Base-by-base conservation (phyloP, 2,888 invertebrate genomes). In the Loripinus fragilis region DNA sequence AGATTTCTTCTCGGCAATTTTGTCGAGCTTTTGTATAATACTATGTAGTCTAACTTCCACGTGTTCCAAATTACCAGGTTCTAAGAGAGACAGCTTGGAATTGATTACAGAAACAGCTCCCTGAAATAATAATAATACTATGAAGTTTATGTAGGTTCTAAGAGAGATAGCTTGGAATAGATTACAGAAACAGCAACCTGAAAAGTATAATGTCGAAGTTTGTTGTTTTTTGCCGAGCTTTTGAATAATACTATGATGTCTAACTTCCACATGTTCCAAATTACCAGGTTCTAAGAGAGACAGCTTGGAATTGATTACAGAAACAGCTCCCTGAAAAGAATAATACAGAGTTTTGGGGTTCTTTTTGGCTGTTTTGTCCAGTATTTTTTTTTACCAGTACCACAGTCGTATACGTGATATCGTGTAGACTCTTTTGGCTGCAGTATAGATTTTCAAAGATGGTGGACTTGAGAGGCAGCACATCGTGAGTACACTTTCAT, bases 121-220 rank as follows among this genome's bases (percentile, higher is more conserved):
- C 87, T 96, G 92, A n/a, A n/a, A n/a, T n/a, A n/a, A n/a, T n/a
- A n/a, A n/a, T n/a, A n/a, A n/a, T n/a, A n/a, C n/a, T n/a, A n/a
- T n/a, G n/a, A n/a, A n/a, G n/a, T n/a, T n/a, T n/a, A n/a, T n/a
- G 95, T 95, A 0, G 96, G 96, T 89, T 98, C 97, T 81, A 98
- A 94, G 20, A 98, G 94, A 17, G 96, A 95, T 50, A 97, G 95
- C 91, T 97, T 97, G 0, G 97, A 96, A 84, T 96, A 96, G 30
- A 98, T 94, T 70, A 96, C 95, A 74, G 96, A 95, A 0, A 97
- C 96, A 30, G 97, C 96, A 83, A 96, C 97, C 87, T 96, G 92
- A n/a, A n/a, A n/a, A n/a, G n/a, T n/a, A n/a, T n/a, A n/a, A n/a
- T n/a, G n/a, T n/a, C n/a, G n/a, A n/a, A n/a, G n/a, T n/a, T n/a